These are phyloP conservation scores for Amblyornis subalaris DNA, from an alignment of 2,113 vertebrate genomes.

Conservation along the genomic window DNA sequence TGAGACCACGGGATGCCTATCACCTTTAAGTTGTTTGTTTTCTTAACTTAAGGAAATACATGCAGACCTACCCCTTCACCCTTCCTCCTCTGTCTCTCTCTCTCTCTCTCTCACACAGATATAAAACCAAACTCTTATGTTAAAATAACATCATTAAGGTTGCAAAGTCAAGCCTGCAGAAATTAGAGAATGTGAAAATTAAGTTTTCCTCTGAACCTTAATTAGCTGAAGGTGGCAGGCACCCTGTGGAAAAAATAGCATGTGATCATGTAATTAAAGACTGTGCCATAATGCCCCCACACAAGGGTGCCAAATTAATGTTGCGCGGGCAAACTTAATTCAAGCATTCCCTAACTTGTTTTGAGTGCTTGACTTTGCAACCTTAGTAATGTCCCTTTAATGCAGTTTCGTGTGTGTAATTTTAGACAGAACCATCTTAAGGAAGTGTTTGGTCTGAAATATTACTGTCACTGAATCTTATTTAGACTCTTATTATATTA, in stretches of 20 bases:
- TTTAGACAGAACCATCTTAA: constrained; percentile 43
- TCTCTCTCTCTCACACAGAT: not conserved
- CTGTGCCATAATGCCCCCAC: constrained; percentile 54
- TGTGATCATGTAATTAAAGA: constrained; percentile 64
- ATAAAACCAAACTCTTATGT: not conserved
- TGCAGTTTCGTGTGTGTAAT: not conserved
- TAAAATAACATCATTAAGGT: constrained; percentile 30
- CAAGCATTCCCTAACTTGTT: constrained; percentile 38
- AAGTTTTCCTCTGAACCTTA: constrained; percentile 57
- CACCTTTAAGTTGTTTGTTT: not conserved
- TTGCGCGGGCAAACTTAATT: constrained; percentile 26
- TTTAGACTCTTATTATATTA: constrained; percentile 57
- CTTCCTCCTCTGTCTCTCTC: not conserved
- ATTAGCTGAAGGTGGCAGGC: constrained; percentile 56
- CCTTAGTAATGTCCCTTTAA: constrained; percentile 36
- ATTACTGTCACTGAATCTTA: constrained; percentile 47
- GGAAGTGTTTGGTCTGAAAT: constrained; percentile 39
- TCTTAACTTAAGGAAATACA: not conserved
- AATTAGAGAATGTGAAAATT: constrained; percentile 56
- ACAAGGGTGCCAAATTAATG: constrained; percentile 59
- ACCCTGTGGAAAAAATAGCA: constrained; percentile 46
- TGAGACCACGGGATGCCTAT: not conserved
- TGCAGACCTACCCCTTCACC: not conserved
- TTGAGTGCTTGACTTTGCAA: constrained; percentile 52
- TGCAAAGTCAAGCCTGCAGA: constrained; percentile 43